A percentile compares a stretch with the other conserved stretches of the same genome.
Conservation (phyloP, 2,888 invertebrate genomes). For the Dicycla oo region DNA sequence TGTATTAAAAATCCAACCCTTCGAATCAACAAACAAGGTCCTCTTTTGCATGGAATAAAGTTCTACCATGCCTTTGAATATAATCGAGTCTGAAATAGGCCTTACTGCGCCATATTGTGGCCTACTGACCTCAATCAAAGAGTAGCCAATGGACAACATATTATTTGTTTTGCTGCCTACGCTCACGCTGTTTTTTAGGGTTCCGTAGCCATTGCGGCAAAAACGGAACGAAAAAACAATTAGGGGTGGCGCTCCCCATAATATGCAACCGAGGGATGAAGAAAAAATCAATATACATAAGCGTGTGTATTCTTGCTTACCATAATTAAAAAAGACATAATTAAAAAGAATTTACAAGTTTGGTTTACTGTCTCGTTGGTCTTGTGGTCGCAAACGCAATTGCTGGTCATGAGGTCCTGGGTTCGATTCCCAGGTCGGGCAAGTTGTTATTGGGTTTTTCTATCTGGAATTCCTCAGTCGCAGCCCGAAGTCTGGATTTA, state of each 20-base stretch:
- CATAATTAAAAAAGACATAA: too few species aligned
- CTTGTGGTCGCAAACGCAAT: too few species aligned
- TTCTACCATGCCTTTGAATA: conserved; percentile 20
- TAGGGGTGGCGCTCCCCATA: too few species aligned
- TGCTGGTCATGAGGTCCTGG: too few species aligned
- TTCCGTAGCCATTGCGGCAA: background rate
- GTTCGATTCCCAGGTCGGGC: too few species aligned
- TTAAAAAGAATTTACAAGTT: too few species aligned
- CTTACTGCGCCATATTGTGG: conserved; percentile 61
- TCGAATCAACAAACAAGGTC: rapidly evolving
- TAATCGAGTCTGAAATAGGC: conserved; percentile 54
- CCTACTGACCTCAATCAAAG: conserved; percentile 66
- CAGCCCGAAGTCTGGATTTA: too few species aligned
- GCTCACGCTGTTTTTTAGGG: conserved; percentile 40
- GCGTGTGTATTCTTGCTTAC: too few species aligned
- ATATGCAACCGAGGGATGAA: background rate
- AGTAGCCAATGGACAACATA: conserved; percentile 32
- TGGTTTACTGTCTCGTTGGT: too few species aligned
- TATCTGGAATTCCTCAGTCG: too few species aligned
- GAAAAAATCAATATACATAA: background rate
- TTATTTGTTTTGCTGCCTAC: conserved; percentile 61
- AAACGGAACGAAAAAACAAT: background rate
- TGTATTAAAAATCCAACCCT: background rate
- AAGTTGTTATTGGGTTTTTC: too few species aligned
- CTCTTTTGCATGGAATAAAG: background rate